Conservation (phyloP, 2,888 invertebrate genomes). For the Macropis europaea region DNA sequence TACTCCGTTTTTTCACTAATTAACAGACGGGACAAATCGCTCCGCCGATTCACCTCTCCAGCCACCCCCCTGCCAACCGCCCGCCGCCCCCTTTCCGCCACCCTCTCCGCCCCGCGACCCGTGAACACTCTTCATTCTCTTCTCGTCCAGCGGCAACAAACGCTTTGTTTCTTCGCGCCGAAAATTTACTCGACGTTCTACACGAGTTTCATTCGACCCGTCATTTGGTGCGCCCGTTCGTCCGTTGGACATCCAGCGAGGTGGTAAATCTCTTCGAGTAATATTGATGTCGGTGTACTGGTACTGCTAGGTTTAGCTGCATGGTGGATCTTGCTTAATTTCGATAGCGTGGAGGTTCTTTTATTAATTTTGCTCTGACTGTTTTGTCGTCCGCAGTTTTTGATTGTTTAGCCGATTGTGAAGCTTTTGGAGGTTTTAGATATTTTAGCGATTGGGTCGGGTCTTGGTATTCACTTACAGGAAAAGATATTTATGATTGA, state of each 20-base stretch:
- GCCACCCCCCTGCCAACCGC: conserved; percentile 56
- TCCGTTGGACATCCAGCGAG: no score
- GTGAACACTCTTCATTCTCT: conserved; percentile 62
- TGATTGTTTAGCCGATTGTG: no score
- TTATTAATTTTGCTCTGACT: no score
- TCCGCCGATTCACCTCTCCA: conserved; percentile 71
- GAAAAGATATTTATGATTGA: no score
- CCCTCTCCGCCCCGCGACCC: conserved; percentile 56
- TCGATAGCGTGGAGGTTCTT: no score
- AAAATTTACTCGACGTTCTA: conserved; percentile 58
- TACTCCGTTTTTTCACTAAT: conserved; percentile 80
- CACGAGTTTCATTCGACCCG: conserved; percentile 43
- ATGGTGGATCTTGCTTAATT: no score
- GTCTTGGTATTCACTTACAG: no score
- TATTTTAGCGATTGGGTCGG: no score
- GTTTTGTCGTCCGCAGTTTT: no score
- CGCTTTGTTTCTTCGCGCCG: conserved; percentile 59
- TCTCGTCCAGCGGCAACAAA: conserved; percentile 54
- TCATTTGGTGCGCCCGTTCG: conserved; percentile 28
- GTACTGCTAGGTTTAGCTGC: no score
- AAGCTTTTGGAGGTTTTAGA: no score
- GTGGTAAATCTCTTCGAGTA: conserved; percentile 25
- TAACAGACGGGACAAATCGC: conserved; percentile 81
- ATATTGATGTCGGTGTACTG: conserved; percentile 12
- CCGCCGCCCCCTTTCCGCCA: conserved; percentile 48